A percentile compares a stretch with the other conserved stretches of the same genome.
Conservation (phyloP, 2,888 invertebrate genomes). For the Brenthis ino region DNA sequence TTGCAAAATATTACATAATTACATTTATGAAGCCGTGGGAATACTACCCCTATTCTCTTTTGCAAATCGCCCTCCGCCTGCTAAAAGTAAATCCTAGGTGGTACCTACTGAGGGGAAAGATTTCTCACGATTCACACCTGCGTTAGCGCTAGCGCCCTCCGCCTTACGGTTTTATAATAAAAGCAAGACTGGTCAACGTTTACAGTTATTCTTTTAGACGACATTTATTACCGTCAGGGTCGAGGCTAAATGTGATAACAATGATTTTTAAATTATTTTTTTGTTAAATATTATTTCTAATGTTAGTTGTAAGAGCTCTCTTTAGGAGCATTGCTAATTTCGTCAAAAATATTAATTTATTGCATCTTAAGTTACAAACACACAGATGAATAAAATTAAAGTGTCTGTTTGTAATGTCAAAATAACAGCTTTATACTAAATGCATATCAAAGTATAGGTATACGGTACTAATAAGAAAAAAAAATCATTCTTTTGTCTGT, state of each 20-base stretch:
- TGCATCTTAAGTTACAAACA: too few relatives aligned
- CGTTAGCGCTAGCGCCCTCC: slow-evolving; percentile 42
- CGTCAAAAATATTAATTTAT: too few relatives aligned
- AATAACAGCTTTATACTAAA: too few relatives aligned
- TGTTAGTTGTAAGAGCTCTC: too few relatives aligned
- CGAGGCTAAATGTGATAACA: background rate
- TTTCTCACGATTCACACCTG: slow-evolving; percentile 53
- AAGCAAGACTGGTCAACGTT: slow-evolving; percentile 34
- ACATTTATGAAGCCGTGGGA: slow-evolving; percentile 41
- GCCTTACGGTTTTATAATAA: slow-evolving; percentile 34
- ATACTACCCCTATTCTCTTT: slow-evolving; percentile 38
- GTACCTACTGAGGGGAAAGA: slow-evolving; percentile 44
- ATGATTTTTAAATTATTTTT: background rate
- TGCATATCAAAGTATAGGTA: too few relatives aligned
- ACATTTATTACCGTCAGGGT: background rate
- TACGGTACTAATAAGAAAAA: too few relatives aligned
- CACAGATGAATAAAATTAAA: too few relatives aligned
- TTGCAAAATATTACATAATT: slow-evolving; percentile 8
- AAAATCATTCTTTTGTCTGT: too few relatives aligned
- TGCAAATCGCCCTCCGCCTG: slow-evolving; percentile 52
- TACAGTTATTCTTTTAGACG: slow-evolving; percentile 29
- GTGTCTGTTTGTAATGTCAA: too few relatives aligned
- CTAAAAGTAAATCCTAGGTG: slow-evolving; percentile 45
- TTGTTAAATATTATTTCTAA: too few relatives aligned
- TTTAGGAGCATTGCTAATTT: too few relatives aligned